Evolutionary conservation across 1,140 invertebrate species (phyloP), one percentile per base, ranked within the genome.

Genomic region (Platorchestia sp.): DNA sequence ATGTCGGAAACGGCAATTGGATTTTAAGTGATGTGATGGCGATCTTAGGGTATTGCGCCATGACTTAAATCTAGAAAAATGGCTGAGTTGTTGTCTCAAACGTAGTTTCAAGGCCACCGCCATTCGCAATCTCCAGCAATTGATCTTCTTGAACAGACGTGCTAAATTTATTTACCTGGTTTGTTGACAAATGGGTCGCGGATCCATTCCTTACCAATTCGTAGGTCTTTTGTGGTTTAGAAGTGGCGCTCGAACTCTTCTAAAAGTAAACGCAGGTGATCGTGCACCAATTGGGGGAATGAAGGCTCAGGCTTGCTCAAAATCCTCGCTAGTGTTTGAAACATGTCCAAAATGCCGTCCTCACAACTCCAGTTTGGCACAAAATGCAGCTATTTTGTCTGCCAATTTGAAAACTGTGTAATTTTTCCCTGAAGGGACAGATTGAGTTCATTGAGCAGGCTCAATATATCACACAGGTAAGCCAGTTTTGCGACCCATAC

Each of bases 1-100:
- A 95, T 96, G 95, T 96, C 90, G 95, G 95, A 96, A 96, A 96
- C 95, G 95, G 95, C 53, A 95, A 95, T 47, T 90, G 95, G 95
- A 59, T 89, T 96, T 96, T 16, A 93, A 95, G 42, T 95, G 95
- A 44, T 96, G 95, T 96, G 47, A 95, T 95, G 91, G 95, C 91
- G 95, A 96, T 93, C 95, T 75, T 95, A 95, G 75, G 95, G 95
- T 96, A 95, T 96, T 95, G 95, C 45, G 95, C 95, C 95, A 95
- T 96, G 93, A 95, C 95, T 95, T 89, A 42, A 44, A 89, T 89
- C 87, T 41, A 42, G 87, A 89, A 89, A 22, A 43, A 22, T 41
- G 87, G 87, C n/a, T 96, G 95, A 95, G 93, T 95, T 96, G 53
- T 14, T 75, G 95, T 93, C 95, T 96, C 96, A 95, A 96, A 95